A percentile compares a stretch with the other conserved stretches of the same genome.
phyloP scores from a whole-genome alignment of 1,140 invertebrate genomes.

The Liolophura sinensis region DNA sequence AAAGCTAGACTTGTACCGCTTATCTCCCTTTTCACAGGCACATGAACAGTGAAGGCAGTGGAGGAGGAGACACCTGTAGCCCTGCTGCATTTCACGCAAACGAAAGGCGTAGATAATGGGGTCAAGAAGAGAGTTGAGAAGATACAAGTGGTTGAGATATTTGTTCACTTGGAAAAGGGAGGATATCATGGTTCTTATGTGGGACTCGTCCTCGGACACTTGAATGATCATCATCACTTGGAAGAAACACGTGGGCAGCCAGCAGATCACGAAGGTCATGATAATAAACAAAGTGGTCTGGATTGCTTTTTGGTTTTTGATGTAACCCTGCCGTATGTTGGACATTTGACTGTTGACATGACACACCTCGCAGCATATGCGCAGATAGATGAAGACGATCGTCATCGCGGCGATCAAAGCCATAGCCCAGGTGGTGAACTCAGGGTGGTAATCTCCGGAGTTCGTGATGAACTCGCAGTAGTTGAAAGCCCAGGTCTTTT shows the following conservation, averaged over 20 bases:
- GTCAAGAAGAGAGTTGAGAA: constrained; percentile 69
- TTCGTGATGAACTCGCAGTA: constrained; percentile 58
- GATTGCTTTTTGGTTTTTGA: constrained; percentile 68
- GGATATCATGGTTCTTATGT: constrained; percentile 11
- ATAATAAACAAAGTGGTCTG: constrained; percentile 71
- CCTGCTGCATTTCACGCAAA: constrained; percentile 63
- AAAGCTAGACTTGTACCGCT: too few relatives aligned
- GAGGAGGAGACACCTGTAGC: constrained; percentile 28
- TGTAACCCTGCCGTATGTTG: constrained; percentile 19
- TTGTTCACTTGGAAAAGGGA: constrained; percentile 29
- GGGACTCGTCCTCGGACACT: constrained; percentile 18
- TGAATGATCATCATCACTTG: constrained; percentile 34
- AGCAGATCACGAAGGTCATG: constrained; percentile 69
- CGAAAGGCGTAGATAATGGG: constrained; percentile 73
- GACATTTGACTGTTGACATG: constrained; percentile 18
- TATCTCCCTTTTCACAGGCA: too few relatives aligned
- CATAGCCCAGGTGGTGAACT: constrained; percentile 46
- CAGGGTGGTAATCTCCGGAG: constrained; percentile 38
- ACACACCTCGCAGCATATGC: constrained; percentile 35
- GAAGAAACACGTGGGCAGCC: constrained; percentile 66
- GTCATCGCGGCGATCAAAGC: constrained; percentile 58
- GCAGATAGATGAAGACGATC: constrained; percentile 38
- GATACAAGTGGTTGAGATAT: constrained; percentile 59
- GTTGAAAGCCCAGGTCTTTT: constrained; percentile 43
- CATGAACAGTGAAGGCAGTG: constrained; percentile 6